Evolutionary conservation across 2,797 vertebrate species (phyloP), one percentile per base, ranked within the genome.

Genomic region (Alcedo atthis): DNA sequence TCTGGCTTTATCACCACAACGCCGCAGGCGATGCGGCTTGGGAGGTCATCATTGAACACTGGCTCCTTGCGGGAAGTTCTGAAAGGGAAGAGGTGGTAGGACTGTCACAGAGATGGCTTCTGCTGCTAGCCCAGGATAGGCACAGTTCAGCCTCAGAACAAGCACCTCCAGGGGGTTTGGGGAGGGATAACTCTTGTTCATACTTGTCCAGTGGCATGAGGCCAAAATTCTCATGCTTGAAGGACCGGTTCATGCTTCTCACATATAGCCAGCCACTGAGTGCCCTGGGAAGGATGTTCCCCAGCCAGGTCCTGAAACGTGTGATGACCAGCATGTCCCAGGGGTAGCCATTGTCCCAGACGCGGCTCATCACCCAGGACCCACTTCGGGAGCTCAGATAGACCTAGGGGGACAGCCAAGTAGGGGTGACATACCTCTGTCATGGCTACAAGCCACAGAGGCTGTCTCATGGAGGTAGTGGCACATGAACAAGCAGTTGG

Each of bases 371-470:
- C 46, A 99, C 96, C 98, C 98, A 99, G 45, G 98, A 96, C 5
- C 98, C 98, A 8, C 98, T 92, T 71, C 98, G 97, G 30, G 98
- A 98, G 91, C 98, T 99, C 79, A 99, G 95, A 81, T 98, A 98
- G 14, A 98, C 98, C 99, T 99, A 87, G 28, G 53, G 30, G 64
- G 70, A 83, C 25, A 25, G 12, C 14, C 33, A 54, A 51, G 45
- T 15, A 74, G 11, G 22, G 7, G 8, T 62, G 25, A 78, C 20
- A 8, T 15, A 10, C 7, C 26, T 12, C 32, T 1, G 1, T 18
- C 15, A 35, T 30, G 18, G 28, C 48, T 49, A 12, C 3, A 1
- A 57, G 75, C 8, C 35, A 11, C 20, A 18, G 12, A 15, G 24
- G n/a, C 35, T 63, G 24, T 46, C 33, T 75, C 30, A 26, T 1